phyloP scores from a whole-genome alignment of 2,888 invertebrate genomes.

The Calameuta pallipes region DNA sequence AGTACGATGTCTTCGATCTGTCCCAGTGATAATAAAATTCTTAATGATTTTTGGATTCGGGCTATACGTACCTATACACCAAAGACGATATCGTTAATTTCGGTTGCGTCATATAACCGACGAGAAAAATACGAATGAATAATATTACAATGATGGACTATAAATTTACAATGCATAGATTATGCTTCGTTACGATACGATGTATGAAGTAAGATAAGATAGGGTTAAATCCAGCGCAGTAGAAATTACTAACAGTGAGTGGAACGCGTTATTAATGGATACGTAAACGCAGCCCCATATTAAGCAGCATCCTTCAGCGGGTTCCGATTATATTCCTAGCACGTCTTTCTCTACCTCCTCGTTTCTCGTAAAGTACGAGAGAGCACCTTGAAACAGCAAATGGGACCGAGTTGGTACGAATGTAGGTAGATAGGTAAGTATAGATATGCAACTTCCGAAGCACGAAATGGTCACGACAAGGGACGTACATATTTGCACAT shows the following conservation, averaged over 20 bases:
- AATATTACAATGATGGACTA: neutral
- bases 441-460: neutral
- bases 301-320: conserved; percentile 20
- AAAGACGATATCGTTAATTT: neutral
- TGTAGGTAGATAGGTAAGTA: neutral
- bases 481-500: neutral
- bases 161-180: too few species aligned
- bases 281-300: conserved; percentile 36
- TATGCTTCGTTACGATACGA: too few species aligned
- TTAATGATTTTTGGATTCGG: neutral
- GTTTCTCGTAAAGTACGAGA: neutral
- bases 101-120: neutral
- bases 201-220: neutral
- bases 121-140: neutral
- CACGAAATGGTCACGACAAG: neutral
- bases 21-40: neutral
- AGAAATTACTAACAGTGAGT: conserved; percentile 14
- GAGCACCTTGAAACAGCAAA: neutral
- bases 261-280: conserved; percentile 33
- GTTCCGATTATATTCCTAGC: neutral
- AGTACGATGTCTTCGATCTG: neutral
- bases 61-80: neutral
- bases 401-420: neutral
- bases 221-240: conserved; percentile 2
- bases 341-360: neutral